These are phyloP conservation scores for Patiria miniata DNA, from an alignment of 35 echinoderm and acorn worm species.

Conservation along the genomic window DNA sequence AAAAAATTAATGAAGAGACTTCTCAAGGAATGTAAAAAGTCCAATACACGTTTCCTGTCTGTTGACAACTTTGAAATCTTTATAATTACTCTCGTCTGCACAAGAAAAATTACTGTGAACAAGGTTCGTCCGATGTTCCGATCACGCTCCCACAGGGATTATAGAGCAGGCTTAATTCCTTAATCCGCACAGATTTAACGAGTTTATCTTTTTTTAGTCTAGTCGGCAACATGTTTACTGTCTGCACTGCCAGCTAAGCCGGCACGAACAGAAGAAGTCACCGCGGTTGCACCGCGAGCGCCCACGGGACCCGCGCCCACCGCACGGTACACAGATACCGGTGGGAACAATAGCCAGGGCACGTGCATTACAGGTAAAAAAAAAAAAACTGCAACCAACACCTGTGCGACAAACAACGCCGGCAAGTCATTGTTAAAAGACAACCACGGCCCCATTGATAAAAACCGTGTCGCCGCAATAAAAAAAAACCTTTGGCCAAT, in stretches of 20 bases:
- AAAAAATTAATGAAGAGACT: too few species aligned
- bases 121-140: too few species aligned
- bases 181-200: not conserved
- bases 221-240: not conserved
- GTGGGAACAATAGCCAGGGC: not conserved
- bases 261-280: not conserved
- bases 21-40: too few species aligned
- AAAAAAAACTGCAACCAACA: not conserved
- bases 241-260: not conserved
- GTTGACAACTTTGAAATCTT: too few species aligned
- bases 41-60: too few species aligned
- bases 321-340: not conserved
- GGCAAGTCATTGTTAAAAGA: not conserved
- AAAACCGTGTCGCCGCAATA: conserved; percentile 13
- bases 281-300: not conserved
- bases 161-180: not conserved
- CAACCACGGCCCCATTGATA: not conserved
- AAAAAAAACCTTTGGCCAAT: conserved; percentile 13
- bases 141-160: not conserved
- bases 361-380: conserved; percentile 7
- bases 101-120: too few species aligned
- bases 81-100: too few species aligned
- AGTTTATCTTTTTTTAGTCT: not conserved
- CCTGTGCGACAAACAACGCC: conserved; percentile 11
- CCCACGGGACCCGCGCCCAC: not conserved